Base-by-base conservation (phyloP, 2,888 invertebrate species). In the Melanostoma mellinum region DNA sequence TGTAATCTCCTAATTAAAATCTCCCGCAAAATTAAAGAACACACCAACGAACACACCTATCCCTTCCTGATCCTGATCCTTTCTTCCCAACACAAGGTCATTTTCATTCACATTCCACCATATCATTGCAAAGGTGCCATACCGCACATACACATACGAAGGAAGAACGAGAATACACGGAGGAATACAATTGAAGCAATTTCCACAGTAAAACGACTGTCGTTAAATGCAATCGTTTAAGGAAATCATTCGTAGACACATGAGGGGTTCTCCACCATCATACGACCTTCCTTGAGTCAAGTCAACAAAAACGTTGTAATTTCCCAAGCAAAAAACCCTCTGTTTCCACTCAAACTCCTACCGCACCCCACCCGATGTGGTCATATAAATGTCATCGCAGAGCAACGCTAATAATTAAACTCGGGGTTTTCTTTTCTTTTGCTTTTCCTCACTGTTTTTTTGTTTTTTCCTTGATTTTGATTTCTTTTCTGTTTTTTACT, bases 1-100 rank as follows among this genome's bases (percentile, higher is more conserved):
- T 84, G 84, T 84, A 84, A 84, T 84, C 84, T 84, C 55, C 84
- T 84, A 84, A 84, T 84, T 84, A 84, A 79, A 84, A 84, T 79
- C 84, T 84, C 74, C 84, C 78, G 67, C 84, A 84, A 79, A 84
- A 79, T 84, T 79, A 74, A 84, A 71, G 84, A 67, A 79, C 74
- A 71, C 36, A 84, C 56, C 67, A 67, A 46, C 63, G 44, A 30
- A 3, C 36, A 32, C 30, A 32, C 56, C 32, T 48, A 40, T 6
- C 2, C n/a, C 48, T 10, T 32, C 33, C 50, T 52, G 32, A 48
- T 9, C 6, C 2, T 32, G 6, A 3, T 9, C 44, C 52, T 53
- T 33, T 55, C 44, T 56, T 68, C 50, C 33, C 42, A 58, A 20
- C 60, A 67, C 74, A 79, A 84, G 74, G 71, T 74, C 79, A 75